Base-by-base conservation (phyloP, 2,797 vertebrate species). In the Phoeniculus purpureus region DNA sequence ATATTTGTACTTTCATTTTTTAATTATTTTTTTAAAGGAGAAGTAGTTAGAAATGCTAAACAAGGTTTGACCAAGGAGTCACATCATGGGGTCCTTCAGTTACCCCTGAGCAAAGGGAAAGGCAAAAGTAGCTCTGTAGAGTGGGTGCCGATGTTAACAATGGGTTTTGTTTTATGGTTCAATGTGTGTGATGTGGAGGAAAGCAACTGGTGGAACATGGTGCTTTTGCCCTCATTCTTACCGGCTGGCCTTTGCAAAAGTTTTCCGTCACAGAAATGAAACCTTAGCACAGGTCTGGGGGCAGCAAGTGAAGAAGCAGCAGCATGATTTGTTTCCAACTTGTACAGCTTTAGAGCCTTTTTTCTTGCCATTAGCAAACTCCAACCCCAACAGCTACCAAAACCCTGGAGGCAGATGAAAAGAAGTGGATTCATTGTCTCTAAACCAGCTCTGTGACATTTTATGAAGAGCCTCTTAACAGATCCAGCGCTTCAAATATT, bases 401-500 rank as follows among this genome's bases (percentile, higher is more conserved):
- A 94, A 87, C 26, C 37, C 90, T 93, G 26, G 23, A 90, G 61
- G 71, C 61, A 97, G 96, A 98, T 98, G 96, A 97, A 98, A 98
- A 97, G 93, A 94, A 96, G 90, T 74, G 90, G 87, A 96, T 97
- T 94, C 96, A 96, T 97, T 98, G 97, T 96, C 96, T 97, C 91
- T 96, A 92, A 97, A 95, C 91, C 86, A 92, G 73, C 94, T 93
- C 86, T 23, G 55, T 87, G 85, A 82, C 92, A 85, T 96, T 97
- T 97, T 91, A 90, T 96, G 90, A 97, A 97, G 95, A 97, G 95
- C 96, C 96, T 98, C 96, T 98, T 98, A 98, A 97, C 96, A 97
- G 97, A 96, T 85, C 86, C 96, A 81, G 87, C 90, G 85, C 97
- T 97, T 97, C 97, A 97, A 98, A 97, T 95, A 97, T 96, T 96